These are phyloP conservation scores for Erannis defoliaria DNA, from an alignment of 2,888 invertebrate species.

Conservation along the genomic window DNA sequence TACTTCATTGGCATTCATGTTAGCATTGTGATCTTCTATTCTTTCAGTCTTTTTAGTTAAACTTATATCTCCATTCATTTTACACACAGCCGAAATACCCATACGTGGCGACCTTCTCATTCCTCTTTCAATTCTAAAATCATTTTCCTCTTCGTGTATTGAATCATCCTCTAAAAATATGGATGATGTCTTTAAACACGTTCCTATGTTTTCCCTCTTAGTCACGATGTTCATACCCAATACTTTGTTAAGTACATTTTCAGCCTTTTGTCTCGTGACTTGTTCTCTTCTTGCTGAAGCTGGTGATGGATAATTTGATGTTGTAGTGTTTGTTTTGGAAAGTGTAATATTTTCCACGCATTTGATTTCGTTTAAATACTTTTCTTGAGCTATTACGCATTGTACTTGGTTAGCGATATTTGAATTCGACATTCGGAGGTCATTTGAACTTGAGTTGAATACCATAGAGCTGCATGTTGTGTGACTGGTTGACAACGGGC, in stretches of 20 bases:
- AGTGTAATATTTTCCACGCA: constrained; percentile 82
- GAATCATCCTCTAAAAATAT: constrained; percentile 80
- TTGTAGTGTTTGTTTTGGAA: constrained; percentile 68
- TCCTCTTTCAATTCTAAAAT: constrained; percentile 78
- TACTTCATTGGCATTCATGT: constrained; percentile 63
- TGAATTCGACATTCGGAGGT: constrained; percentile 81
- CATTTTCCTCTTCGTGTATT: constrained; percentile 74
- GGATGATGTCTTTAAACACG: constrained; percentile 78
- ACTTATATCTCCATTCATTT: constrained; percentile 82
- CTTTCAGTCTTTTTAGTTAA: constrained; percentile 77
- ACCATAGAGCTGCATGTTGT: constrained; percentile 85
- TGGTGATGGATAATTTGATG: constrained; percentile 71
- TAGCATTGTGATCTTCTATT: constrained; percentile 72
- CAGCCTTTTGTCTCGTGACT: constrained; percentile 80
- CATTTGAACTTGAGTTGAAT: constrained; percentile 84
- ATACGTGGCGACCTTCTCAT: constrained; percentile 77
- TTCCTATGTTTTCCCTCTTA: constrained; percentile 76
- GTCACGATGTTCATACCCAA: constrained; percentile 81
- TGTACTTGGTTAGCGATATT: constrained; percentile 82
- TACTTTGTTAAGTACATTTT: constrained; percentile 80
- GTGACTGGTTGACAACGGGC: constrained; percentile 82
- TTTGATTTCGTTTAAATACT: constrained; percentile 81
- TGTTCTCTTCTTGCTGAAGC: constrained; percentile 75
- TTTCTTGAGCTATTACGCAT: constrained; percentile 85
- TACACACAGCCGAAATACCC: constrained; percentile 80